Base-by-base conservation (phyloP, 2,888 invertebrate genomes). In the Andricus quercusramuli region DNA sequence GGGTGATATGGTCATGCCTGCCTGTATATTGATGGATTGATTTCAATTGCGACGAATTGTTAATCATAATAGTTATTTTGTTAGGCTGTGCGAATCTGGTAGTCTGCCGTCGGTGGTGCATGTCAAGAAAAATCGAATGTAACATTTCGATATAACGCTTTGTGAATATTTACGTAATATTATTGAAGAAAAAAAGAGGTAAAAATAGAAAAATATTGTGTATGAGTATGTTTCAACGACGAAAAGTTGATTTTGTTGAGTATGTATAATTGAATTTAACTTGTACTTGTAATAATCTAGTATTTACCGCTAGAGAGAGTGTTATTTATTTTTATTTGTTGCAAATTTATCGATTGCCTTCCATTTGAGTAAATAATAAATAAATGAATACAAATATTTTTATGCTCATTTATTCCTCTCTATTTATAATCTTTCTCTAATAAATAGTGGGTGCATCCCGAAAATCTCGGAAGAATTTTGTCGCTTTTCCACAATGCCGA, bases 311-410 rank as follows among this genome's bases (percentile, higher is more conserved):
- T 91, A 92, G 91, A 91, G 90, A 92, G 91, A 91, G 92, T 92
- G 92, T 92, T 92, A 92, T 92, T 92, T 92, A 92, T 92, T 92
- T 92, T 92, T 92, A 92, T 92, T 92, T 92, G 92, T 92, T 92
- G 92, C 91, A 90, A 92, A 91, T 92, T 92, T 92, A 91, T 92
- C 91, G 92, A 92, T 92, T 92, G 92, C 92, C 92, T 92, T 92
- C 92, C 92, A 92, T 91, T 91, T 92, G 89, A 92, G 88, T 92
- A 92, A 91, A 92, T 91, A 92, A 92, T 92, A 90, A 90, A 91
- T 90, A 90, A 87, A 70, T 51, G 41, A 80, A 79, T 79, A 79
- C 86, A 56, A 56, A 56, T 56, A n/a, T 56, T 9, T n/a, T 9
- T 56, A 6, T 56, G n/a, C n/a, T 56, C 2, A 56, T 56, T 56